A percentile compares a stretch with the other conserved stretches of the same genome.
Evolutionary conservation across 2,888 invertebrate genomes (phyloP).

Genomic region (Notocelia uddmanniana): DNA sequence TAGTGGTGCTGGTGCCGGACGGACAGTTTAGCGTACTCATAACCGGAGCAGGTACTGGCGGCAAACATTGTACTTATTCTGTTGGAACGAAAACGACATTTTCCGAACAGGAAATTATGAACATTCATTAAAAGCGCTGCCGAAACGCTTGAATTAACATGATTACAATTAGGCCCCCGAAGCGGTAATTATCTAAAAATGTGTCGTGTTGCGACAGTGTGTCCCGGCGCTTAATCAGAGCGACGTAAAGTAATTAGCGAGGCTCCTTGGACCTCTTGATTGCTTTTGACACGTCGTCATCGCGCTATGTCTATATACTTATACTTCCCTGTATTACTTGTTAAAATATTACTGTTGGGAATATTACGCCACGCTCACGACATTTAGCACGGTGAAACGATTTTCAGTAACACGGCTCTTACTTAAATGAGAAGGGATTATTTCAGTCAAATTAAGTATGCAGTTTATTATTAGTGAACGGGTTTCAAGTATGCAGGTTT

Average conservation of each 20-base stretch:
- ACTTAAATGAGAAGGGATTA: conserved; percentile 21
- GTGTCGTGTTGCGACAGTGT: conserved; percentile 42
- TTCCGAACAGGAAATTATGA: conserved; percentile 2
- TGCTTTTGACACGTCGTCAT: conserved; percentile 67
- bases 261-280: conserved; percentile 67
- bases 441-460: conserved; percentile 10
- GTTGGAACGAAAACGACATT: conserved; percentile 1
- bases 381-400: conserved; percentile 25
- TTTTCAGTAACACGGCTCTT: conserved; percentile 18
- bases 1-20: conserved; percentile 3
- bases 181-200: conserved; percentile 40
- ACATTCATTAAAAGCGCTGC: conserved; percentile 4
- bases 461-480: too few relatives aligned
- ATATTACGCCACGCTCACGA: conserved; percentile 25
- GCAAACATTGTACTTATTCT: background rate
- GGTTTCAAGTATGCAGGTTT: background rate
- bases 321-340: conserved; percentile 36
- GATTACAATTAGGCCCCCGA: conserved; percentile 16
- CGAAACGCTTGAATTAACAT: conserved; percentile 13
- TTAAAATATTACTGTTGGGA: conserved; percentile 40
- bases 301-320: conserved; percentile 38
- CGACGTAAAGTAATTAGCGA: conserved; percentile 66
- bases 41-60: background rate
- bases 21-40: conserved; percentile 8
- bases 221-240: conserved; percentile 52